These are phyloP conservation scores for Anabas testudineus DNA, from an alignment of 2,797 vertebrate genomes.

Conservation along the genomic window DNA sequence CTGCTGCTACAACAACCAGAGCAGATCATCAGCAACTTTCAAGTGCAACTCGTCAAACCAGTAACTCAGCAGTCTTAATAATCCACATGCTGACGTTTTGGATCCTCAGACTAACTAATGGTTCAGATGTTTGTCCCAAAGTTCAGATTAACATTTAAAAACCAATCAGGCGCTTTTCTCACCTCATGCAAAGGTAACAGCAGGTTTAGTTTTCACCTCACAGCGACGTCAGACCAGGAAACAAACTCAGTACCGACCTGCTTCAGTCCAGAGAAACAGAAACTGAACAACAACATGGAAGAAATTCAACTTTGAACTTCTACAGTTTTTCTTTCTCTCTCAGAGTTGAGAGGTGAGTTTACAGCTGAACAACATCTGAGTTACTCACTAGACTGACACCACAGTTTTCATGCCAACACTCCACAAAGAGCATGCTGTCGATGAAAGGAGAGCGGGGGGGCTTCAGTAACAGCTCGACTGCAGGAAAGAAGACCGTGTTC, in stretches of 20 bases:
- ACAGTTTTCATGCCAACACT: constrained; percentile 53
- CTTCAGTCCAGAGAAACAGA: not conserved
- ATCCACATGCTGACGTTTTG: not conserved
- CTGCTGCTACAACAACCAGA: not conserved
- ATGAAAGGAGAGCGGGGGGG: not conserved
- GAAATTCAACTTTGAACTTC: too few species aligned
- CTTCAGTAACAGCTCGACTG: not conserved
- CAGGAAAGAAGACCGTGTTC: not conserved
- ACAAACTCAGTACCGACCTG: too few species aligned
- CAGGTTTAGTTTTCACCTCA: too few species aligned
- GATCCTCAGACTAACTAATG: too few species aligned
- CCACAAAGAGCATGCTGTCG: constrained; percentile 48
- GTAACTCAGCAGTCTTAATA: not conserved
- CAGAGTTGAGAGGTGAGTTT: constrained; percentile 8
- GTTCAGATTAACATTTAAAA: too few species aligned
- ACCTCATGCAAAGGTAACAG: too few species aligned
- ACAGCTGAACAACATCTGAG: constrained; percentile 21
- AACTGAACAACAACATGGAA: not conserved
- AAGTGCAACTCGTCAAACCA: constrained; percentile 9
- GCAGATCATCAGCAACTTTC: not conserved
- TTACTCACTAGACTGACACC: constrained; percentile 30
- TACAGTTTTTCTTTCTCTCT: not conserved
- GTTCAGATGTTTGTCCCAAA: too few species aligned
- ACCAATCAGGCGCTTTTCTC: too few species aligned
- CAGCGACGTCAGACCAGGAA: too few species aligned